phyloP scores from a whole-genome alignment of 1,140 invertebrate species.

The Ceratina calcarata region DNA sequence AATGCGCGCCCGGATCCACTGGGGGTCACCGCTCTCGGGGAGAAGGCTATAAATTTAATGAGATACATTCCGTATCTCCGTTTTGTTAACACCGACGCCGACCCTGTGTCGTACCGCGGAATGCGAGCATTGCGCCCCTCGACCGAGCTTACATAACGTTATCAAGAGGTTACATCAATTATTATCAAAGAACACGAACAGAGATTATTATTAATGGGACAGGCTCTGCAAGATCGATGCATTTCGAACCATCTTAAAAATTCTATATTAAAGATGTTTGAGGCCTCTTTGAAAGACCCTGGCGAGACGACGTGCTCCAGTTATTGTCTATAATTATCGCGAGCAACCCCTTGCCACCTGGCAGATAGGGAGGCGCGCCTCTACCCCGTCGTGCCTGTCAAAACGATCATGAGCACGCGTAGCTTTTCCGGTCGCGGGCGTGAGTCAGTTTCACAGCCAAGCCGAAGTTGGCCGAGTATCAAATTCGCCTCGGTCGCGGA shows the following conservation, averaged over 20 bases:
- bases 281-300: too few relatives aligned
- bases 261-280: too few relatives aligned
- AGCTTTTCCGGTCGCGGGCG: not conserved
- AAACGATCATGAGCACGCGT: not conserved
- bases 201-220: too few relatives aligned
- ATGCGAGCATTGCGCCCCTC: constrained; percentile 34
- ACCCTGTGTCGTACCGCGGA: constrained; percentile 18
- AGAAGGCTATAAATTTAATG: constrained; percentile 52
- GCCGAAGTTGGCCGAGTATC: constrained; percentile 67
- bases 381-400: not conserved
- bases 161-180: constrained; percentile 24
- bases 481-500: constrained; percentile 57
- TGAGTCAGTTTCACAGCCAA: constrained; percentile 48
- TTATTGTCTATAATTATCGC: constrained; percentile 53
- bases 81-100: not conserved
- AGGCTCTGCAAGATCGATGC: too few relatives aligned
- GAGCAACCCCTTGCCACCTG: constrained; percentile 33
- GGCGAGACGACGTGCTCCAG: constrained; percentile 39
- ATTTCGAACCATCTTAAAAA: too few relatives aligned
- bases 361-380: not conserved
- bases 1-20: constrained; percentile 30
- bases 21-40: constrained; percentile 20
- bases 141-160: constrained; percentile 2
- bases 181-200: not conserved
- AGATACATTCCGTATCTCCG: constrained; percentile 33